phyloP scores from a whole-genome alignment of 2,113 vertebrate species.

The Oxyruncus cristatus region DNA sequence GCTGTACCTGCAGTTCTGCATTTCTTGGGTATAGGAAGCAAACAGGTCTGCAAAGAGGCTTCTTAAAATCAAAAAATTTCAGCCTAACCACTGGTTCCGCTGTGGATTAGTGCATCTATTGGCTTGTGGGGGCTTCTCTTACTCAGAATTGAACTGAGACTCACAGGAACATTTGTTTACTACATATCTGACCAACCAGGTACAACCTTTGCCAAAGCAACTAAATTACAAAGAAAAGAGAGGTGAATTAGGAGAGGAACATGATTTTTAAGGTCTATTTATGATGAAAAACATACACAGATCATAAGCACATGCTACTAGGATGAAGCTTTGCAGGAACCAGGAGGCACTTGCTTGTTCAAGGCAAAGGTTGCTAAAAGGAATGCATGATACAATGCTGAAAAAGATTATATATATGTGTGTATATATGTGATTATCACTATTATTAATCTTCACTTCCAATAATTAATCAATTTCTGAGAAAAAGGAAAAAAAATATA shows the following conservation, averaged over 20 bases:
- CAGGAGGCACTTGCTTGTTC: background rate
- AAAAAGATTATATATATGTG: background rate
- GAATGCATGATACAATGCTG: background rate
- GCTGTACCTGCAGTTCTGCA: background rate
- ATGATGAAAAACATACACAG: background rate
- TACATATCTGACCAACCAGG: background rate
- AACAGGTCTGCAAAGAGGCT: background rate
- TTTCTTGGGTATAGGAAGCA: background rate
- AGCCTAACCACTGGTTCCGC: background rate
- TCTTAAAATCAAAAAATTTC: background rate
- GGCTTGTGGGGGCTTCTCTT: conserved; percentile 34
- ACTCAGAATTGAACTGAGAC: conserved; percentile 27
- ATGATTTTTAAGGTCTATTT: background rate
- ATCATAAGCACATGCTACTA: background rate
- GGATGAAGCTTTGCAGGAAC: background rate
- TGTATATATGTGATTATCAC: background rate
- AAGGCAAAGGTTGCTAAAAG: background rate
- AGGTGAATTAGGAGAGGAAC: background rate
- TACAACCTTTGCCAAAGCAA: background rate
- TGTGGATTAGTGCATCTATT: background rate
- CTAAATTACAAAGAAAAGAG: background rate
- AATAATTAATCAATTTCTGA: background rate
- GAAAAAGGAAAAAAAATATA: background rate
- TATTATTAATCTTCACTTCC: background rate
- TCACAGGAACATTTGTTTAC: background rate